A percentile compares a stretch with the other conserved stretches of the same genome.
Evolutionary conservation across 2,888 invertebrate species (phyloP).

Genomic region (Microchrysa polita): DNA sequence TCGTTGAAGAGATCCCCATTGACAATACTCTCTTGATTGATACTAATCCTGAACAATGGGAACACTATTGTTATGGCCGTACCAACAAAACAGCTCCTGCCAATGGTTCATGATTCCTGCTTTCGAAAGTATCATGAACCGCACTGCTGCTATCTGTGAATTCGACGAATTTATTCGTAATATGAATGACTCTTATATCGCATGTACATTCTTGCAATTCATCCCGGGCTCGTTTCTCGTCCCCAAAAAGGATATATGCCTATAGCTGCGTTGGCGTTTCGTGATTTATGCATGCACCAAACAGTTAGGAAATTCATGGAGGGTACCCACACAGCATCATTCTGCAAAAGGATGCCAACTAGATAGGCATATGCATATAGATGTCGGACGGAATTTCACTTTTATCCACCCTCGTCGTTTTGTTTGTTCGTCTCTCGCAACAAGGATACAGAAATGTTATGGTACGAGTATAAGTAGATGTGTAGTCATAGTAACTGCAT

Average conservation of each 20-base stretch:
- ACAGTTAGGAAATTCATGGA: neutral
- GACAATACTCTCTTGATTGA: too few species aligned
- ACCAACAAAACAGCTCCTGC: neutral
- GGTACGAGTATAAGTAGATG: too few species aligned
- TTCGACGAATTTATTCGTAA: conserved; percentile 27
- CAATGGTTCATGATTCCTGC: neutral
- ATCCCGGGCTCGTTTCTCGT: neutral
- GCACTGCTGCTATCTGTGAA: neutral
- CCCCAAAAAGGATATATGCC: too few species aligned
- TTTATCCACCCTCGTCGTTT: neutral
- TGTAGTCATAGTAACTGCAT: conserved; percentile 29
- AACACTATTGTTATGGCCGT: neutral
- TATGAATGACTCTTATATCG: neutral
- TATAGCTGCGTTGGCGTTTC: conserved; percentile 10
- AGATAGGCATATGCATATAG: neutral
- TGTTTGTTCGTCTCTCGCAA: neutral
- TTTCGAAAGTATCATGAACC: neutral
- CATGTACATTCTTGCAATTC: conserved; percentile 5
- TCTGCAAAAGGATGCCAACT: neutral
- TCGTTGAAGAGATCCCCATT: too few species aligned
- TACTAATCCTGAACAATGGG: neutral
- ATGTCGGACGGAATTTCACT: neutral
- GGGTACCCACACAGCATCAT: neutral
- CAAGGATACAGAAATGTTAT: conserved; percentile 1
- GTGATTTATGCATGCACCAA: conserved; percentile 23